Base-by-base conservation (phyloP, 2,797 vertebrate species). In the Bovichtus diacanthus region DNA sequence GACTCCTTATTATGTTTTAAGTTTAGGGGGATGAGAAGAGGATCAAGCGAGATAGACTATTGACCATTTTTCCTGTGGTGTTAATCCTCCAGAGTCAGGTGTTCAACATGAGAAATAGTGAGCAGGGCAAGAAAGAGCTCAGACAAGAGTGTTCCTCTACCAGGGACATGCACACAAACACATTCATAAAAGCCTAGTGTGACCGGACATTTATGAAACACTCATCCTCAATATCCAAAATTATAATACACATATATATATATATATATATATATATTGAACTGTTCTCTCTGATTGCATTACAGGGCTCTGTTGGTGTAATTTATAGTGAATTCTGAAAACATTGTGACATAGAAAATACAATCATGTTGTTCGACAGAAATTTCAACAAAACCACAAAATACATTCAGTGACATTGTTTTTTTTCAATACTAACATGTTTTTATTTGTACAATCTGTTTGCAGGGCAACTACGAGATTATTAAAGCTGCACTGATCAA, bases 51-150 rank as follows among this genome's bases (percentile, higher is more conserved):
- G 75, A 67, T 49, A 19, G 66, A 39, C 25, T 46, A 44, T 8
- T 78, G 34, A 50, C 54, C 21, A 21, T 63, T 80, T 71, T 34
- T 38, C 49, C 47, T 44, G 25, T 18, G 5, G 15, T 56, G 58
- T 70, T 76, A 70, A 49, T 74, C 49, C 69, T 73, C 47, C 51
- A 54, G 25, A 69, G 41, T 64, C 47, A 56, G 51, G 50, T 65
- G 25, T 75, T 83, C 50, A 76, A 43, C 56, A 19, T 54, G 58
- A 70, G 19, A 67, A 76, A 65, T 68, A 72, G 66, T 65, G 38
- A 67, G 21, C 5, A 9, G 21, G 10, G 36, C 43, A 27, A 58
- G 39, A 43, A 69, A 18, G 12, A 56, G n/a, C 44, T 34, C 43
- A 44, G 56, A 64, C 4, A 9, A 7, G n/a, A 15, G 11, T 15